phyloP scores from a whole-genome alignment of 2,888 invertebrate species.

The Morinoia aosen region DNA sequence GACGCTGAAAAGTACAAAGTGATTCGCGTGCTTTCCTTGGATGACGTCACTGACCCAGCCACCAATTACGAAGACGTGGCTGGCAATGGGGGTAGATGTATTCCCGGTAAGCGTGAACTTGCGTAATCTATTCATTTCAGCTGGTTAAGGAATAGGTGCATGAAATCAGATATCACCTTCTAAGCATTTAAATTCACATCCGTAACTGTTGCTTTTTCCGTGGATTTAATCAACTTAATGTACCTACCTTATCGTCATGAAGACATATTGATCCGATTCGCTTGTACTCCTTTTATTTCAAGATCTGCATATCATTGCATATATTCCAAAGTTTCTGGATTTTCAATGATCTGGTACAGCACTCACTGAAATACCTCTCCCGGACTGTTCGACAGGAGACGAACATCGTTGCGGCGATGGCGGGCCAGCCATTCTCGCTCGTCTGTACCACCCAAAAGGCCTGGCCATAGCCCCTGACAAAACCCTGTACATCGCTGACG shows the following conservation, averaged over 20 bases:
- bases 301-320: too few species aligned
- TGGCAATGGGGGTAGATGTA: slow-evolving; percentile 87
- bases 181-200: too few species aligned
- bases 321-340: neutral
- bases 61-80: slow-evolving; percentile 69
- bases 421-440: slow-evolving; percentile 89
- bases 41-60: slow-evolving; percentile 63
- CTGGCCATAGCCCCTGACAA: slow-evolving; percentile 95
- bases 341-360: neutral
- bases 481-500: slow-evolving; percentile 97
- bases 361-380: neutral
- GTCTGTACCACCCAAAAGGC: slow-evolving; percentile 96
- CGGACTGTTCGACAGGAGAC: slow-evolving; percentile 78
- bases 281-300: too few species aligned
- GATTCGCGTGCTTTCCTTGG: slow-evolving; percentile 85
- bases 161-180: too few species aligned
- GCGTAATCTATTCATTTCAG: neutral
- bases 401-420: slow-evolving; percentile 96
- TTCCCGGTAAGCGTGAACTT: slow-evolving; percentile 78
- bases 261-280: too few species aligned
- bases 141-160: neutral
- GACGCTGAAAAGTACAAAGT: slow-evolving; percentile 96
- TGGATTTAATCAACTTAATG: too few species aligned
- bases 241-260: too few species aligned
- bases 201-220: too few species aligned